phyloP scores from a whole-genome alignment of 53 echinoderm and acorn worm species.

The Actinopyga echinites region DNA sequence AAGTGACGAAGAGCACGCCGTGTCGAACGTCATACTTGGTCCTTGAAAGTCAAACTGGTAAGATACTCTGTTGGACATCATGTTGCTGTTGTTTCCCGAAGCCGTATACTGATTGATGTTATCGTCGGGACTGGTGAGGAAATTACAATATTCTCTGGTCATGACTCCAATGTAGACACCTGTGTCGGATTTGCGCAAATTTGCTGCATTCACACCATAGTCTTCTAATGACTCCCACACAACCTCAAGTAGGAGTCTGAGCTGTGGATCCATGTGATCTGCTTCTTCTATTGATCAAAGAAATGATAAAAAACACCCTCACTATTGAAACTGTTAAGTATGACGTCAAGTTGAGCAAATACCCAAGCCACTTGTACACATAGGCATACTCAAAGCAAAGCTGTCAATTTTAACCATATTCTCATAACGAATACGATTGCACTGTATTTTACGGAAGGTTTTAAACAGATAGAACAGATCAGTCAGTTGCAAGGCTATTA shows the following conservation, averaged over 20 bases:
- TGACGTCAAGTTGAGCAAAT: too few species aligned
- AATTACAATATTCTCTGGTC: slow-evolving; percentile 12
- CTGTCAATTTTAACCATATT: too few species aligned
- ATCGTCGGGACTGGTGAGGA: background rate
- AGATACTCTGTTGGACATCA: slow-evolving; percentile 58
- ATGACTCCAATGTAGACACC: slow-evolving; percentile 48
- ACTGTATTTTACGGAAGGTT: too few species aligned
- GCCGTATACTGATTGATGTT: slow-evolving; percentile 33
- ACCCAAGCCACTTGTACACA: too few species aligned
- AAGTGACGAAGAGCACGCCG: slow-evolving; percentile 55
- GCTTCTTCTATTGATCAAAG: slow-evolving; percentile 32
- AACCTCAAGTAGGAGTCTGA: slow-evolving; percentile 44
- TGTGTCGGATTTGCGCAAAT: slow-evolving; percentile 22
- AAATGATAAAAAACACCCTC: too few species aligned
- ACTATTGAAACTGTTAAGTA: too few species aligned
- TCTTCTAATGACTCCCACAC: slow-evolving; percentile 39
- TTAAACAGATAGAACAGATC: too few species aligned
- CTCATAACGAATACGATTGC: too few species aligned
- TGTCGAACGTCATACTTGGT: slow-evolving; percentile 41
- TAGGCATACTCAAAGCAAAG: too few species aligned
- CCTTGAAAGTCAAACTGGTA: slow-evolving; percentile 55
- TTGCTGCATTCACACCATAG: slow-evolving; percentile 10
- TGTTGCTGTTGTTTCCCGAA: slow-evolving; percentile 33
- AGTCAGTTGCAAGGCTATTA: too few species aligned
- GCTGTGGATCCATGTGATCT: slow-evolving; percentile 33